Evolutionary conservation across 2,797 vertebrate genomes (phyloP), one percentile per base, ranked within the genome.

Genomic region (Ceyx erithaca): DNA sequence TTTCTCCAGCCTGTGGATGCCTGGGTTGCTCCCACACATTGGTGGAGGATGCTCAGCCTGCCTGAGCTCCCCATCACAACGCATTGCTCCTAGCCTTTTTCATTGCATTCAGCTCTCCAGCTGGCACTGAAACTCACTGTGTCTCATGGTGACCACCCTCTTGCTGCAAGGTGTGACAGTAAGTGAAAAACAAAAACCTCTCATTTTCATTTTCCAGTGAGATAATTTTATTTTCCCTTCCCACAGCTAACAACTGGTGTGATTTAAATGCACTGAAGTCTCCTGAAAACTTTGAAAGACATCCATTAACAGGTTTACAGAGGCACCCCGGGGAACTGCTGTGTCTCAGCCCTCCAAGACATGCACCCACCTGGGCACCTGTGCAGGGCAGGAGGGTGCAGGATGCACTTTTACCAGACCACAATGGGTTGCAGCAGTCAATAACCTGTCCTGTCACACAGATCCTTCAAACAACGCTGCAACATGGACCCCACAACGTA

Each of bases 181-280:
- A 76, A 91, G 22, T 62, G 83, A 92, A 94, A 84, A 33, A 51
- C 94, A 86, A 91, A 87, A 80, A 95, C 80, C 87, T 89, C 91
- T 86, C 80, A 19, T 87, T 62, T 84, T 69, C 58, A 54, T 92
- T 84, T 90, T 70, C 77, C 80, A 86, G 67, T 8, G 45, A 84
- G 73, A 96, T 58, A 70, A 83, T 80, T 61, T 57, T 89, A 43
- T 80, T 81, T 85, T 75, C 33, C 68, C 71, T 94, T 90, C 84
- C 89, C 89, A 94, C 84, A 94, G 72, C 81, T 51, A 90, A 89
- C 72, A 80, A 71, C 67, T 92, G 90, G 79, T 54, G 54, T 77
- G 77, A 73, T 49, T 81, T 17, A 64, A 78, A 64, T 26, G 80
- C 79, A 78, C 43, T 10, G 3, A 80, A 84, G 15, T 67, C 45